Conservation (phyloP, 2,113 vertebrate species). For the Bufo bufo region DNA sequence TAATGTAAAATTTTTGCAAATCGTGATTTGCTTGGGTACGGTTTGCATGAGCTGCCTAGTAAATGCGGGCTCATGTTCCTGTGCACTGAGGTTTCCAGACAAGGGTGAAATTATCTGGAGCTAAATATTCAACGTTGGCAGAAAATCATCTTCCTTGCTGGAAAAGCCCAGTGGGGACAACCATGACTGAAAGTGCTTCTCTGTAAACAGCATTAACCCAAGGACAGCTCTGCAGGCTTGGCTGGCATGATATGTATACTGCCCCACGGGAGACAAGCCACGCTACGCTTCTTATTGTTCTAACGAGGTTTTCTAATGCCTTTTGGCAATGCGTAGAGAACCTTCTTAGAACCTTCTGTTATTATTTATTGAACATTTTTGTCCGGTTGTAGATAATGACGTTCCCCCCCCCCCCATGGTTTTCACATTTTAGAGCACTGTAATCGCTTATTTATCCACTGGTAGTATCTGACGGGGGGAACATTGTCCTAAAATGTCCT, state of each 20-base stretch:
- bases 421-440: background rate
- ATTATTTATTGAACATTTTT: background rate
- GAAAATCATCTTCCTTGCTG: conserved; percentile 19
- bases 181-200: background rate
- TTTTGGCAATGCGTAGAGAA: background rate
- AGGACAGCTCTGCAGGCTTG: background rate
- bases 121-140: background rate
- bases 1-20: too few species aligned
- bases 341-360: background rate
- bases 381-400: background rate
- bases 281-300: background rate
- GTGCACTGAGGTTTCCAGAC: background rate
- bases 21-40: too few species aligned
- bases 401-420: background rate
- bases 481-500: background rate
- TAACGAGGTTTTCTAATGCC: background rate
- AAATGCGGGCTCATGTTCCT: background rate
- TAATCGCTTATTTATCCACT: background rate
- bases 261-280: background rate
- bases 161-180: background rate
- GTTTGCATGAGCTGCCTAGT: too few species aligned
- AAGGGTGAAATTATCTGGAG: conserved; percentile 8
- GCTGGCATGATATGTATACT: background rate
- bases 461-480: background rate
- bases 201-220: background rate